Conservation (phyloP, 30 jellyfish, hydroid and myxozoan species). For the Catostylus mosaicus region DNA sequence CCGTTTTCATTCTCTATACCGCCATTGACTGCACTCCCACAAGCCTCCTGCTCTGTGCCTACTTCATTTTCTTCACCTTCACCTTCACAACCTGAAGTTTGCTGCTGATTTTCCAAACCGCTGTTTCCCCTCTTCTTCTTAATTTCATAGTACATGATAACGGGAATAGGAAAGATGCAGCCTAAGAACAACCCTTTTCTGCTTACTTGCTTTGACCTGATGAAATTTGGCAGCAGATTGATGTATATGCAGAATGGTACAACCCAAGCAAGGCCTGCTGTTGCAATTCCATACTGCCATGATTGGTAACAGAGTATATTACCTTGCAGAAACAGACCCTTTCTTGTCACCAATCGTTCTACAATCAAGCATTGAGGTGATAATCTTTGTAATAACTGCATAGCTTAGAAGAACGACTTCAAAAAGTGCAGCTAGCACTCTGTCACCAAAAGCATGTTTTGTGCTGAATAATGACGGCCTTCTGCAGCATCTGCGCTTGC, state of each 20-base stretch:
- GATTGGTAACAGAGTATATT: conserved; percentile 11
- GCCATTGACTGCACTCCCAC: neutral
- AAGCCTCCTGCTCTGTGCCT: neutral
- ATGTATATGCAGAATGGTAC: conserved; percentile 29
- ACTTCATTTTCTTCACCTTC: neutral
- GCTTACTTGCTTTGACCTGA: neutral
- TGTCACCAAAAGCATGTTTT: neutral
- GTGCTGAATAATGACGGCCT: neutral
- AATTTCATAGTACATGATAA: neutral
- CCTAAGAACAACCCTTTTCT: neutral
- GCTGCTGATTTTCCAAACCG: neutral
- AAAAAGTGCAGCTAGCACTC: conserved; percentile 14
- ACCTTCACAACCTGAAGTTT: neutral
- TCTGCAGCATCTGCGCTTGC: neutral
- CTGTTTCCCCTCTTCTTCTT: neutral
- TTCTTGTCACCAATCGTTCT: neutral
- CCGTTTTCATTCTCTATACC: neutral
- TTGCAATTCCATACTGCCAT: conserved; percentile 44
- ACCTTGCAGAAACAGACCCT: conserved; percentile 30
- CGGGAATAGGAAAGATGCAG: conserved; percentile 7
- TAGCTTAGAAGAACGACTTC: conserved; percentile 31
- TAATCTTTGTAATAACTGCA: neutral
- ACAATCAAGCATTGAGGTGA: conserved; percentile 33
- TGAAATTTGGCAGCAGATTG: neutral
- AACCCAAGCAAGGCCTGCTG: conserved; percentile 14